phyloP scores from a whole-genome alignment of 64 coral and sea anemone species.

The Montipora sp. region DNA sequence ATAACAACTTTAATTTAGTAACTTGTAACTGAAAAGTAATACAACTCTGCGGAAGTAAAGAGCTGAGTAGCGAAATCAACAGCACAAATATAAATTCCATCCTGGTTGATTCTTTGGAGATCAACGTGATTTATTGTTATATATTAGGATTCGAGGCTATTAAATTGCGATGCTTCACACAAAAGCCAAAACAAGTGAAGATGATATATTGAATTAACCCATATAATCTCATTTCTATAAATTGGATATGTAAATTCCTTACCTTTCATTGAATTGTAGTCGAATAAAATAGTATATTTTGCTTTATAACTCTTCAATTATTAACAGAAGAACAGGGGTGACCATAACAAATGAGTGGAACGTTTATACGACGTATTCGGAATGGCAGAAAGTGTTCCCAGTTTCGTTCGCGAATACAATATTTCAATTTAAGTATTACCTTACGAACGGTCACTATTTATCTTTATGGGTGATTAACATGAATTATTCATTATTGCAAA shows the following conservation, averaged over 20 bases:
- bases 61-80: too few relatives aligned
- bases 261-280: conserved; percentile 21
- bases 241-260: not conserved
- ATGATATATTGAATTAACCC: too few relatives aligned
- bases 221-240: not conserved
- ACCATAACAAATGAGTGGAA: not conserved
- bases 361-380: not conserved
- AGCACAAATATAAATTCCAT: not conserved
- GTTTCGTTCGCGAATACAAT: too few relatives aligned
- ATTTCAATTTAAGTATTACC: too few relatives aligned
- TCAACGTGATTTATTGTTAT: too few relatives aligned
- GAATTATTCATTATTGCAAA: not conserved
- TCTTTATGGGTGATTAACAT: not conserved
- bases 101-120: too few relatives aligned
- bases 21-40: not conserved
- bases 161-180: too few relatives aligned
- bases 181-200: too few relatives aligned
- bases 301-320: not conserved
- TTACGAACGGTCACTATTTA: too few relatives aligned
- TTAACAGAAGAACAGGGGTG: not conserved
- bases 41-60: not conserved
- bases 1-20: too few relatives aligned
- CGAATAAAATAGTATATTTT: not conserved
- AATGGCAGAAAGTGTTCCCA: not conserved
- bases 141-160: too few relatives aligned